phyloP scores from a whole-genome alignment of 2,888 invertebrate genomes.

The Cantharis rustica region DNA sequence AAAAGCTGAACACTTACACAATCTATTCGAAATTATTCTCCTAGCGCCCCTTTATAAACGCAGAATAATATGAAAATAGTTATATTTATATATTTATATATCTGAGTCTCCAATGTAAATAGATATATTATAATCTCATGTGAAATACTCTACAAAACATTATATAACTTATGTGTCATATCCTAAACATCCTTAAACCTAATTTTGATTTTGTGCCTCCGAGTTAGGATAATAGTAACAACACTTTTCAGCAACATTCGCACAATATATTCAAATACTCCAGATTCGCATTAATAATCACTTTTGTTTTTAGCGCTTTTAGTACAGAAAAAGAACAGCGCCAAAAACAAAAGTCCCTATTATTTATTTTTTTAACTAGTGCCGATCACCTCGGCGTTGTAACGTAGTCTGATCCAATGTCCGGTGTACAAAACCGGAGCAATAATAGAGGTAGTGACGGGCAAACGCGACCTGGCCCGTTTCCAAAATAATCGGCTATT shows the following conservation, averaged over 20 bases:
- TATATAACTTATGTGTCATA: conserved; percentile 50
- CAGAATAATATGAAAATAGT: conserved; percentile 53
- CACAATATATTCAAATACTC: conserved; percentile 33
- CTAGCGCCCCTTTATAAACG: conserved; percentile 45
- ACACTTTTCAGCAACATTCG: conserved; percentile 46
- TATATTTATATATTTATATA: conserved; percentile 50
- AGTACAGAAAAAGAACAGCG: conserved; percentile 2
- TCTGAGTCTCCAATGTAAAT: conserved; percentile 54
- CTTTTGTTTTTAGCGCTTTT: not conserved
- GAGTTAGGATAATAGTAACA: conserved; percentile 43
- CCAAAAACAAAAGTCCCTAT: conserved; percentile 12
- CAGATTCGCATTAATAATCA: conserved; percentile 24
- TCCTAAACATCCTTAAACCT: conserved; percentile 51
- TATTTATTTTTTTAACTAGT: conserved; percentile 13
- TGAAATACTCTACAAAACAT: conserved; percentile 53
- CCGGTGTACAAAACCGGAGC: conserved; percentile 21
- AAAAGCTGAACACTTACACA: conserved; percentile 50
- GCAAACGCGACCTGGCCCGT: conserved; percentile 28
- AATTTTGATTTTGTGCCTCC: conserved; percentile 55
- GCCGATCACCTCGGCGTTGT: conserved; percentile 27
- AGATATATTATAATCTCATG: conserved; percentile 51
- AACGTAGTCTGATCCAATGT: conserved; percentile 26
- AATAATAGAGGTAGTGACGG: conserved; percentile 32
- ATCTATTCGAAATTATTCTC: conserved; percentile 45
- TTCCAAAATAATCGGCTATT: conserved; percentile 29